Conservation (phyloP, 2,797 vertebrate species). For the Hippoglossus hippoglossus region DNA sequence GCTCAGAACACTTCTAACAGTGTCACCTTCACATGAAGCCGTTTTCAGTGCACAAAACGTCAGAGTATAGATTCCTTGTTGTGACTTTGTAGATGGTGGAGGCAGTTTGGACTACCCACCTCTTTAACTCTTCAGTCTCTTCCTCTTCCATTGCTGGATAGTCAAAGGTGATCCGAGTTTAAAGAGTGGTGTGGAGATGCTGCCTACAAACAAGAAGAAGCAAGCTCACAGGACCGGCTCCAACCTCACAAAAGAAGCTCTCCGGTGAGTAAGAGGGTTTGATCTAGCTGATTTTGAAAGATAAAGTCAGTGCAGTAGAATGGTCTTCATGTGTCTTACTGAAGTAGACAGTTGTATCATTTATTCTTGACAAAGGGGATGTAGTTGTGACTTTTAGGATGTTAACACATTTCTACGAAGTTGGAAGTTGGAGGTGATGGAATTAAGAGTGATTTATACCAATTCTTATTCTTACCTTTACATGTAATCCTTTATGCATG, state of each 20-base stretch:
- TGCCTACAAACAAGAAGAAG: conserved; percentile 51
- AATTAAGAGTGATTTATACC: too few species aligned
- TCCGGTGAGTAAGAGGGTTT: conserved; percentile 53
- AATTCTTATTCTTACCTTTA: too few species aligned
- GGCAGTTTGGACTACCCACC: not conserved
- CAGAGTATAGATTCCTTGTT: not conserved
- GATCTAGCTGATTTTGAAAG: not conserved
- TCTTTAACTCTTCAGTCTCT: not conserved
- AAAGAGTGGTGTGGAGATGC: conserved; percentile 49
- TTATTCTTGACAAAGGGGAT: not conserved
- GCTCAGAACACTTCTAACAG: conserved; percentile 20
- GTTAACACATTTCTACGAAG: not conserved
- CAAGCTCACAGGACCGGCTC: conserved; percentile 7
- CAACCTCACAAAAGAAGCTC: conserved; percentile 40
- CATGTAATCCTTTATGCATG: too few species aligned
- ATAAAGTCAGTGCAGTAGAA: not conserved
- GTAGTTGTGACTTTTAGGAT: not conserved
- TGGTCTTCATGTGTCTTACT: not conserved
- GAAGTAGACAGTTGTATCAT: not conserved
- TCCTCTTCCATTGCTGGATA: not conserved
- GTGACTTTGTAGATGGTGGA: not conserved
- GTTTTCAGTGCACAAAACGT: not conserved
- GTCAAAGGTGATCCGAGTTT: not conserved
- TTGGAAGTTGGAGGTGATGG: not conserved
- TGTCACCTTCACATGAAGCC: conserved; percentile 11